Percentiles rank a stretch among this genome's conserved stretches.
Evolutionary conservation across 1,140 invertebrate species (phyloP).

Genomic region (Heliothis virescens): DNA sequence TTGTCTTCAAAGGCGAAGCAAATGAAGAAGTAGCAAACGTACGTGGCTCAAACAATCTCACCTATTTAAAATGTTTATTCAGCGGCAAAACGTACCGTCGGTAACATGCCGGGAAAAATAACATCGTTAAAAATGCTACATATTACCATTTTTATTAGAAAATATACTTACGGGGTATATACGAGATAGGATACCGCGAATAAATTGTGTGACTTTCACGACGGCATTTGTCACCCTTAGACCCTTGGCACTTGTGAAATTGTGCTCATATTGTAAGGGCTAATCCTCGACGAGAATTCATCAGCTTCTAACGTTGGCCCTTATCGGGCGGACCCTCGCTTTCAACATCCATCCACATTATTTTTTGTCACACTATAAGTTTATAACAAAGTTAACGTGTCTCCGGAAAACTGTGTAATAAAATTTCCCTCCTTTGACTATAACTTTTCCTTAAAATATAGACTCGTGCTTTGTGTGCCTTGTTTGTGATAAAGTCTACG

Average conservation of each 20-base stretch:
- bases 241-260: constrained; percentile 74
- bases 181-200: constrained; percentile 56
- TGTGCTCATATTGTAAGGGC: constrained; percentile 83
- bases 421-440: constrained; percentile 45
- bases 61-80: constrained; percentile 47
- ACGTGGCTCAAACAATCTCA: constrained; percentile 38
- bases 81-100: constrained; percentile 9
- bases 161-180: constrained; percentile 67
- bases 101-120: constrained; percentile 33
- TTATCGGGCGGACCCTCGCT: constrained; percentile 68
- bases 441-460: constrained; percentile 42
- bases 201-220: constrained; percentile 70
- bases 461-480: constrained; percentile 1
- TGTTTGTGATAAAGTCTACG: constrained; percentile 26
- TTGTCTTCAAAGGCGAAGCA: constrained; percentile 33
- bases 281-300: constrained; percentile 80
- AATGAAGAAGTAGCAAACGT: constrained; percentile 31
- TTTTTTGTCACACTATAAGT: constrained; percentile 61
- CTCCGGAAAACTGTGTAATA: constrained; percentile 37
- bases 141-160: constrained; percentile 82
- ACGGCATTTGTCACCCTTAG: constrained; percentile 74
- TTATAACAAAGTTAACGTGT: constrained; percentile 47
- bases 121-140: constrained; percentile 48
- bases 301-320: constrained; percentile 73
- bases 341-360: constrained; percentile 60